A percentile compares a stretch with the other conserved stretches of the same genome.
These are phyloP conservation scores for Spicauda simplicius DNA, from an alignment of 2,888 invertebrate genomes.

Conservation along the genomic window DNA sequence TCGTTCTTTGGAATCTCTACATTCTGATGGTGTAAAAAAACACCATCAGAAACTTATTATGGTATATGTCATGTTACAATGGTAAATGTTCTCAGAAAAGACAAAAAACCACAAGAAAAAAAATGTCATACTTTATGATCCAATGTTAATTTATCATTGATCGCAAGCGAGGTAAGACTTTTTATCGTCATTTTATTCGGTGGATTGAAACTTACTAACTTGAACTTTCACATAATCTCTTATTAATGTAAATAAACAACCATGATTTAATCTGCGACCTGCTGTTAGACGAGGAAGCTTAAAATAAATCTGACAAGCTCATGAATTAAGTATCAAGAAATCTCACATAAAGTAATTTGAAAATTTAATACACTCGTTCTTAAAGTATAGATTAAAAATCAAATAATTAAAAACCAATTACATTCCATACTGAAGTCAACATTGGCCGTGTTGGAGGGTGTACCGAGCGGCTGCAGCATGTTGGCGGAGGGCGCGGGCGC, in stretches of 20 bases:
- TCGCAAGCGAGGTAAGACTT: no score
- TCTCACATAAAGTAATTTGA: not conserved
- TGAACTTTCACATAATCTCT: not conserved
- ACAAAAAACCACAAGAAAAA: no score
- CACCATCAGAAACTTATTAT: no score
- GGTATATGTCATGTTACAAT: no score
- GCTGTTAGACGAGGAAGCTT: not conserved
- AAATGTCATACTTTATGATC: no score
- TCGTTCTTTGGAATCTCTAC: no score
- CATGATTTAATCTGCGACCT: not conserved
- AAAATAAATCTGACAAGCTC: not conserved
- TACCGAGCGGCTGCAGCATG: slow-evolving; percentile 62
- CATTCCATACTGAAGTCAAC: slow-evolving; percentile 81
- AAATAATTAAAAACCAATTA: slow-evolving; percentile 50
- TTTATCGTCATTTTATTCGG: no score
- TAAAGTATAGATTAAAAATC: not conserved
- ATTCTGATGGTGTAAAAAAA: no score
- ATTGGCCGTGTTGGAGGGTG: slow-evolving; percentile 63
- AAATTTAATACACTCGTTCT: not conserved
- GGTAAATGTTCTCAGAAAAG: no score
- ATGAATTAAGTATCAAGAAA: not conserved
- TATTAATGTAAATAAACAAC: not conserved
- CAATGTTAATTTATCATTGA: no score
- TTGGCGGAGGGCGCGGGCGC: slow-evolving; percentile 59
- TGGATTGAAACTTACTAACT: no score